These are phyloP conservation scores for Odontomachus brunneus DNA, from an alignment of 1,140 invertebrate species.

Conservation along the genomic window DNA sequence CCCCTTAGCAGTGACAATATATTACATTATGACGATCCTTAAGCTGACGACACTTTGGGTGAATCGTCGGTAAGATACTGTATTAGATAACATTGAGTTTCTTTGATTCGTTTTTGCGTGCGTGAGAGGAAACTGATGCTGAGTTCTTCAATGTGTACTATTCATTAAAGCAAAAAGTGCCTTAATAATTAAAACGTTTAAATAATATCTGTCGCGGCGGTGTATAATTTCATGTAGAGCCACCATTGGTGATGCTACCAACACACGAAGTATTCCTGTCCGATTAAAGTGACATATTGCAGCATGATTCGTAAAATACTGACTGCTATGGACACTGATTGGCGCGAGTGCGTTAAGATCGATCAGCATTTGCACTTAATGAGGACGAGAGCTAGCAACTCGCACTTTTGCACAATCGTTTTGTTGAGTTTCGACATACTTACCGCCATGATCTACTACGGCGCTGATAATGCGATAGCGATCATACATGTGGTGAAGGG, in stretches of 20 bases:
- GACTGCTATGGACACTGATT: conserved; percentile 10
- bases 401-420: conserved; percentile 7
- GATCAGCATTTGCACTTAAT: conserved; percentile 28
- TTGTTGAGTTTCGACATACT: neutral
- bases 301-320: conserved; percentile 11
- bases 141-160: too few relatives aligned
- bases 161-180: neutral
- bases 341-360: neutral
- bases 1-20: neutral
- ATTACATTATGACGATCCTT: conserved; percentile 12
- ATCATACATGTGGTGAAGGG: neutral
- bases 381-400: conserved; percentile 7
- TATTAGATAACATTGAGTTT: too few relatives aligned
- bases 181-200: neutral
- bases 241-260: neutral
- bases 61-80: conserved; percentile 30
- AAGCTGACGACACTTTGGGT: conserved; percentile 29
- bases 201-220: neutral
- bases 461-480: neutral
- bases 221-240: neutral
- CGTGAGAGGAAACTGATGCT: too few relatives aligned
- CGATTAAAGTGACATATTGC: neutral
- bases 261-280: neutral
- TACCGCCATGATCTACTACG: neutral
- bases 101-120: neutral